A percentile compares a stretch with the other conserved stretches of the same genome.
These are phyloP conservation scores for Halcyon chelicuti DNA, from an alignment of 2,797 vertebrate genomes.

Conservation along the genomic window DNA sequence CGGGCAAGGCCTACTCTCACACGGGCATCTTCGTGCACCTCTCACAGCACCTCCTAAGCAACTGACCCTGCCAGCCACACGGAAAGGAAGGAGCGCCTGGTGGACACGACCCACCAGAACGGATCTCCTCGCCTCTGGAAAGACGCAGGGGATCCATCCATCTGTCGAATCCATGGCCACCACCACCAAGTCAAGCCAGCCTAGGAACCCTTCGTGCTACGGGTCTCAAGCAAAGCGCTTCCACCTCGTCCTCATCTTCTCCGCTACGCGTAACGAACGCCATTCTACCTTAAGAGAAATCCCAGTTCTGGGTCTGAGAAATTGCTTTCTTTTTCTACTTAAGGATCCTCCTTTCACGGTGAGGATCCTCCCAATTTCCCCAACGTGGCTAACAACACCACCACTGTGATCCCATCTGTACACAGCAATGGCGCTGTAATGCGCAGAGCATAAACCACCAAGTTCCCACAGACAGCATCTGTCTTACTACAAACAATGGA, in stretches of 20 bases:
- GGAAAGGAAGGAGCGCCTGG: not conserved
- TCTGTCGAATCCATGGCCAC: not conserved
- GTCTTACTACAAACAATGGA: conserved; percentile 84
- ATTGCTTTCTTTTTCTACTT: not conserved
- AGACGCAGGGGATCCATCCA: not conserved
- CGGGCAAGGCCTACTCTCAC: not conserved
- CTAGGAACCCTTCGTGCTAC: not conserved
- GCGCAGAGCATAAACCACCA: conserved; percentile 80
- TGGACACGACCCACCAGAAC: not conserved
- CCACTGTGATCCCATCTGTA: conserved; percentile 79
- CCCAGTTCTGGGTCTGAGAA: not conserved
- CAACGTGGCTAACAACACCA: conserved; percentile 71
- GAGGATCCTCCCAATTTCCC: conserved; percentile 70
- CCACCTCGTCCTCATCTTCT: not conserved
- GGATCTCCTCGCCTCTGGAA: not conserved
- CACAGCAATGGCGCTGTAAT: conserved; percentile 73
- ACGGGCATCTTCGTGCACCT: not conserved
- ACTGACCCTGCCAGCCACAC: not conserved
- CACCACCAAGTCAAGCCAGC: not conserved
- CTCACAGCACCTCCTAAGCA: not conserved
- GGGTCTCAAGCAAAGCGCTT: not conserved
- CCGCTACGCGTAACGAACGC: accelerated
- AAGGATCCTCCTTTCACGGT: conserved; percentile 49
- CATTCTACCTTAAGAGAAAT: conserved; percentile 40
- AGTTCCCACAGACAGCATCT: conserved; percentile 86